Evolutionary conservation across 2,113 vertebrate genomes (phyloP), one percentile per base, ranked within the genome.

Genomic region (Labrus mixtus): DNA sequence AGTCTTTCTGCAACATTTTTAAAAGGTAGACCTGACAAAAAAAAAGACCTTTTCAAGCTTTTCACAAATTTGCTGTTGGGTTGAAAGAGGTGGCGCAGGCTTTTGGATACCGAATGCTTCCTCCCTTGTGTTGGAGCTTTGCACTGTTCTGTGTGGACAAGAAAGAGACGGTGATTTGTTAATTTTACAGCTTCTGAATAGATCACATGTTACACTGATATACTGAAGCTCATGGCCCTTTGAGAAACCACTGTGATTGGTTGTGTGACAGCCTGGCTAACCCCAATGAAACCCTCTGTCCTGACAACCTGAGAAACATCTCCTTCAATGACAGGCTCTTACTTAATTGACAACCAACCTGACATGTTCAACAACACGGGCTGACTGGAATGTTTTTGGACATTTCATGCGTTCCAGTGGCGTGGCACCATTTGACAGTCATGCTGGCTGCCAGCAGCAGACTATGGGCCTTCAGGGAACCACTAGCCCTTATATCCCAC

Each of bases 81-180:
- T 62, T 97, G 96, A 89, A 98, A 98, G 73, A 98, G 96, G 70
- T 97, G 96, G 33, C 96, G 96, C 63, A 98, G 92, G 81, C 96
- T 97, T 93, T 97, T 97, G 82, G 96, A 97, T 12, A 97, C 95
- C 0, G 96, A 97, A 78, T 97, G 96, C 65, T 98, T 98, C 80
- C 97, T 93, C 86, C 94, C 94, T 79, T 96, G 96, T 37, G 93
- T 63, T 20, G 95, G 95, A 59, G 92, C 94, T 93, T 96, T 97
- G 90, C 94, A 95, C 56, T 94, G 94, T 45, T 97, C 96, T 97
- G 93, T 65, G 55, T 53, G 25, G 83, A 73, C 61, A 69, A 72
- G 60, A 82, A 3, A 60, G 13, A 46, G 13, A 73, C 63, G 58
- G 58, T 4, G 23, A 22, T 63, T 8, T 22, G 4, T 74, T 39